Conservation (phyloP, 2,797 vertebrate genomes). For the Poeciliopsis infans region DNA sequence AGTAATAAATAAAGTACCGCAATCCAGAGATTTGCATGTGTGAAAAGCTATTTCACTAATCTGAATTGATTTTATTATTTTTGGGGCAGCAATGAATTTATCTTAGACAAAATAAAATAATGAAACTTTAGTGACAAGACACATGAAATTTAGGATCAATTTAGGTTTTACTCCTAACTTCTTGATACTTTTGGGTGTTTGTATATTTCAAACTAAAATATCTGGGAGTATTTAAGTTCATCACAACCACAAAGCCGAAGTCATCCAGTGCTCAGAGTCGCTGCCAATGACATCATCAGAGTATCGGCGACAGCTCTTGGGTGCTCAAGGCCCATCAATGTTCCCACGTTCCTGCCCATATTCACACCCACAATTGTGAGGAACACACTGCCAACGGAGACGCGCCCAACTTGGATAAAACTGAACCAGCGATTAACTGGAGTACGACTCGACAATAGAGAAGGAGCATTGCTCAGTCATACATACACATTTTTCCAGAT, state of each 20-base stretch:
- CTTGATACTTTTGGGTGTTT: background rate
- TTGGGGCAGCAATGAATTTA: no score
- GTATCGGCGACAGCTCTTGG: background rate
- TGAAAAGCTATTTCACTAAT: no score
- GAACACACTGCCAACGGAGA: background rate
- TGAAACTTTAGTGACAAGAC: no score
- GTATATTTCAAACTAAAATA: background rate
- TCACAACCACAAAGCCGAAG: background rate
- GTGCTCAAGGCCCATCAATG: background rate
- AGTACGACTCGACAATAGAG: background rate
- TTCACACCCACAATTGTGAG: background rate
- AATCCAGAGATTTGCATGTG: no score
- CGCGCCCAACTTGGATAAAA: background rate
- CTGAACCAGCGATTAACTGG: background rate
- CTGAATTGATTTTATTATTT: no score
- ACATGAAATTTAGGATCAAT: background rate
- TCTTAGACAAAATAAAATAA: no score
- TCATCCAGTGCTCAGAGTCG: background rate
- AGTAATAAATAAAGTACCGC: no score
- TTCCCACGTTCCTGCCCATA: background rate
- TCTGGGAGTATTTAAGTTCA: background rate
- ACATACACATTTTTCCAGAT: background rate
- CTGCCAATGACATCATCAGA: background rate
- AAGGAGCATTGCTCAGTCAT: background rate
- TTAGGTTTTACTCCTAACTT: background rate